Percentiles rank a stretch among this genome's conserved stretches.
These are phyloP conservation scores for Hipparchia sbordonii DNA, from an alignment of 2,888 invertebrate genomes.

Conservation along the genomic window DNA sequence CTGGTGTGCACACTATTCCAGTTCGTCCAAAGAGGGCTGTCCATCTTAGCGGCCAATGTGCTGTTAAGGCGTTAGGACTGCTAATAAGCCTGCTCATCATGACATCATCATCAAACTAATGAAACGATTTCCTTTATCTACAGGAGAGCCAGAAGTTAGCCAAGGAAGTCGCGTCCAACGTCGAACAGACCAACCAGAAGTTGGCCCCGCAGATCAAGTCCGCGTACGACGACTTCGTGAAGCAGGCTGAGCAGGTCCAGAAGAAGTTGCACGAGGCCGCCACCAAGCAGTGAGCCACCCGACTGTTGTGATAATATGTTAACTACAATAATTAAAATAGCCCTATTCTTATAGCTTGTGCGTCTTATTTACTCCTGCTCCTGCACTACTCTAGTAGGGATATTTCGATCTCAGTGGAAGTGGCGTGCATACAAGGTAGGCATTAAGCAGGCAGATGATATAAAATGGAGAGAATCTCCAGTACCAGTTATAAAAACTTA, in stretches of 20 bases:
- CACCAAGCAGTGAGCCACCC: conserved; percentile 57
- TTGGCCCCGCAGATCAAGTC: conserved; percentile 68
- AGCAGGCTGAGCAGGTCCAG: conserved; percentile 63
- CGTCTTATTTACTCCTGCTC: neutral
- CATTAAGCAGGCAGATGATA: no score
- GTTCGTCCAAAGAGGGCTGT: no score
- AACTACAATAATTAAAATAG: conserved; percentile 21
- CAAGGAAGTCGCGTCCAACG: conserved; percentile 61
- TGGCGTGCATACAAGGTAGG: no score
- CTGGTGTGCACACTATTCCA: no score
- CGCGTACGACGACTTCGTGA: conserved; percentile 70
- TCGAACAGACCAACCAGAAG: conserved; percentile 67
- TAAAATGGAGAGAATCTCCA: no score
- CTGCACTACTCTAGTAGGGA: neutral
- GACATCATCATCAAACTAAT: no score
- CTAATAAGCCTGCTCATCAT: no score
- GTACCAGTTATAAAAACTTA: no score
- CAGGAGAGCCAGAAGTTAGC: conserved; percentile 69
- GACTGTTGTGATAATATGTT: conserved; percentile 22
- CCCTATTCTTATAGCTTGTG: conserved; percentile 12
- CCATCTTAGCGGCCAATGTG: no score
- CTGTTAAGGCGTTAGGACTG: no score
- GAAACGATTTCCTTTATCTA: conserved; percentile 2
- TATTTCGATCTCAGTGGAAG: neutral
- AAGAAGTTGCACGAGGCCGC: conserved; percentile 73